Base-by-base conservation (phyloP, 2,888 invertebrate species). In the Nemotelus nigrinus region DNA sequence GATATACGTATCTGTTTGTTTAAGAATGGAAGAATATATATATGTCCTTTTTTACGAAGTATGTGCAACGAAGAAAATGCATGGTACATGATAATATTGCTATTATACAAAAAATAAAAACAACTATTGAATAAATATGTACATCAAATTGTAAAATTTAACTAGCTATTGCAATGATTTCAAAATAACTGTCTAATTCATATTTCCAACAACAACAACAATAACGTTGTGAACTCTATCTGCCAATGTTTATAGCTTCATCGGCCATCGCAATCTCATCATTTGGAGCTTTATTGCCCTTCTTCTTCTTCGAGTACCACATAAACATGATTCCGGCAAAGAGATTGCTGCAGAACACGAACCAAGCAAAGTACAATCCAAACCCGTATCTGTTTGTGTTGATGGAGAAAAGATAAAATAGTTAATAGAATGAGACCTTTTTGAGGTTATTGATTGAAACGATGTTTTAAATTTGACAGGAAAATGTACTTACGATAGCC, bases 261-360 rank as follows among this genome's bases (percentile, higher is more conserved):
- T 96, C 95, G 3, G 93, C 95, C 91, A 93, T 92, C 1, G 93
- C 95, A 58, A 94, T 88, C 84, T 95, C 94, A 80, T 94, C 94
- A n/a, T 91, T 93, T 3, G 93, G 93, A 1, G 94, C 94, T 83
- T 94, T 93, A 81, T 92, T 92, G 0, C 95, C 93, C 89, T 96
- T 96, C 86, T 93, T 91, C 85, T 96, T 96, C 78, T 93, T 91
- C 0, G 95, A 95, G 85, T 92, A 94, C 87, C 94, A 89, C 82
- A 96, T 90, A 85, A 96, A 96, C 74, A 92, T 89, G 7, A 91
- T 88, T 1, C 93, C 93, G 8, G 93, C 90, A 58, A 90, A 84
- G 7, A 93, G 84, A 85, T 93, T 94, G 71, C 92, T 88, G 44
- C 90, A 87, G 78, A 95, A 94, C 1, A 93, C 93, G 80, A 94